Evolutionary conservation across 2,113 vertebrate species (phyloP), one percentile per base, ranked within the genome.

Genomic region (Brienomyrus brachyistius): DNA sequence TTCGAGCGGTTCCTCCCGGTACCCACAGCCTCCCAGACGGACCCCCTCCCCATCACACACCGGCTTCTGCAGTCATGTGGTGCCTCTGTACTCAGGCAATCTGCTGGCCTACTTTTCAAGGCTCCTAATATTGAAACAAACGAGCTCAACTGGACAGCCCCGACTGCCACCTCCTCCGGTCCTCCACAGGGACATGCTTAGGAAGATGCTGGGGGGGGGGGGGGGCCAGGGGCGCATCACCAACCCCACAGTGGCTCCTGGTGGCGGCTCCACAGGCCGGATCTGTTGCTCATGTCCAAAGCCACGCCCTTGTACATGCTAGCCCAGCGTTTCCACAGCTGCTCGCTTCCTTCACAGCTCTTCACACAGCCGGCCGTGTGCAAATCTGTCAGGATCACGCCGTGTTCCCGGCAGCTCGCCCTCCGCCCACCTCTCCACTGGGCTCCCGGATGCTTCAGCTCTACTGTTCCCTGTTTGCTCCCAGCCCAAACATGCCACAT

Each of bases 41-140:
- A n/a, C n/a, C 27, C n/a, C 45, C 47, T 48, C 27, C n/a, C 31
- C 15, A 23, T 45, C 23, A 35, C 51, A 52, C 31, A n/a, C 51
- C 85, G 11, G 51, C 51, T 35, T 52, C 45, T 54, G 51, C 48
- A 11, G 27, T 87, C 48, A 54, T 87, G 47, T 87, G 85, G 51
- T 51, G 48, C 15, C 85, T 87, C 85, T 54, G 51, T 48, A 27
- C 19, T 54, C 50, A 1, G 51, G 85, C 85, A 43, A 87, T 87
- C 51, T 40, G 50, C 85, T 87, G 85, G 27, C 85, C 51, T 87
- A 86, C 45, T 51, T 86, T 86, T 48, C 74, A 80, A 80, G 45
- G 17, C 27, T 8, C 85, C 27, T 10, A 87, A 87, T 54, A 56
- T 21, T 87, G 40, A 87, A 87, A 87, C 51, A 56, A 56, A 54